phyloP scores from a whole-genome alignment of 1,140 invertebrate species.

The Conopomorpha cramerella region DNA sequence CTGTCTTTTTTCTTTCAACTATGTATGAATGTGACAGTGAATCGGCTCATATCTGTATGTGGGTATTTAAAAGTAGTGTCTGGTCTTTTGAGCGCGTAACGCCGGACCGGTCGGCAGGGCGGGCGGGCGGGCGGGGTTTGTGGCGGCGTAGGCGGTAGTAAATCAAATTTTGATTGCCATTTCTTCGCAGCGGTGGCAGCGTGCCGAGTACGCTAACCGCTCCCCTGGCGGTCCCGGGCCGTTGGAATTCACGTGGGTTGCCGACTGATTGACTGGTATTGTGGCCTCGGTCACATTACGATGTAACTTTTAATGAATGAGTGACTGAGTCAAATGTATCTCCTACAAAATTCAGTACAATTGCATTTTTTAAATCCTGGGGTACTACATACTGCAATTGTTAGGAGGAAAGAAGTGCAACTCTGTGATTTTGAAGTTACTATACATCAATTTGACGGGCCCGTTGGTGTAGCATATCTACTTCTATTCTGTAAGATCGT shows the following conservation, averaged over 20 bases:
- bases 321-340: background rate
- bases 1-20: no score
- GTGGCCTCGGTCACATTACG: background rate
- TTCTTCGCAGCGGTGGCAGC: constrained; percentile 53
- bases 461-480: no score
- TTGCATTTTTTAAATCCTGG: background rate
- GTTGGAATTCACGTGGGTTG: constrained; percentile 31
- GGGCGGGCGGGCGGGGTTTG: constrained; percentile 45
- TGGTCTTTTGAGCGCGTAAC: no score
- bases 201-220: constrained; percentile 45
- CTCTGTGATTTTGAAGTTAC: constrained; percentile 4
- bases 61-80: no score
- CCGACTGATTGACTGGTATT: no score
- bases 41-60: constrained; percentile 47
- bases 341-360: background rate
- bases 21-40: no score
- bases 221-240: constrained; percentile 30
- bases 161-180: constrained; percentile 61
- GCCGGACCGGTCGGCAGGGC: constrained; percentile 39
- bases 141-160: constrained; percentile 55
- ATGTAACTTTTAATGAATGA: background rate
- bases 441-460: no score
- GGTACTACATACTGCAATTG: no score
- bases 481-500: no score
- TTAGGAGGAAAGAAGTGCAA: no score